These are phyloP conservation scores for Parnassius orleans DNA, from an alignment of 2,888 invertebrate genomes.

Conservation along the genomic window DNA sequence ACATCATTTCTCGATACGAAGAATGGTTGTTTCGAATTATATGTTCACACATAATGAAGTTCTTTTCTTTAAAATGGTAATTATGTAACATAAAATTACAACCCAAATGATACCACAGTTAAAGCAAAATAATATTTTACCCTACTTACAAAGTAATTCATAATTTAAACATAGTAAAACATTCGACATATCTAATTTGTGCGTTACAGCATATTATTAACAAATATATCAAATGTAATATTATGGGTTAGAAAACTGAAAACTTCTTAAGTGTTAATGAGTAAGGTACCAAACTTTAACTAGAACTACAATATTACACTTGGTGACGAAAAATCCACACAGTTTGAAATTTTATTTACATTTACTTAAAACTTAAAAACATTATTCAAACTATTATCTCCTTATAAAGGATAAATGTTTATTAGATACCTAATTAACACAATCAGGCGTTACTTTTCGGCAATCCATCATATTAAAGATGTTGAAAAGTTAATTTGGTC, in stretches of 20 bases:
- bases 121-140: slow-evolving; percentile 12
- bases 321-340: slow-evolving; percentile 7
- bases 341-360: neutral
- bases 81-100: slow-evolving; percentile 14
- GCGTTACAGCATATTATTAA: slow-evolving; percentile 15
- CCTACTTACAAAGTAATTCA: slow-evolving; percentile 18
- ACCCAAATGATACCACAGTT: slow-evolving; percentile 6
- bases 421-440: no score
- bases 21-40: no score
- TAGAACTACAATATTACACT: neutral
- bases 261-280: slow-evolving; percentile 16
- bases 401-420: no score
- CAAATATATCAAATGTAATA: neutral
- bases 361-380: neutral
- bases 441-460: no score
- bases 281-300: slow-evolving; percentile 13
- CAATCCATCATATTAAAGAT: no score
- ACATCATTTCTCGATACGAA: no score
- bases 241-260: slow-evolving; percentile 3
- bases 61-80: slow-evolving; percentile 14
- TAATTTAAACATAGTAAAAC: slow-evolving; percentile 10
- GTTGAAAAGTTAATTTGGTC: no score
- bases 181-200: slow-evolving; percentile 11
- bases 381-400: neutral
- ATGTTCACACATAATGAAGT: no score